Evolutionary conservation across 2,888 invertebrate genomes (phyloP).

Genomic region (Oegoconia quadripuncta): DNA sequence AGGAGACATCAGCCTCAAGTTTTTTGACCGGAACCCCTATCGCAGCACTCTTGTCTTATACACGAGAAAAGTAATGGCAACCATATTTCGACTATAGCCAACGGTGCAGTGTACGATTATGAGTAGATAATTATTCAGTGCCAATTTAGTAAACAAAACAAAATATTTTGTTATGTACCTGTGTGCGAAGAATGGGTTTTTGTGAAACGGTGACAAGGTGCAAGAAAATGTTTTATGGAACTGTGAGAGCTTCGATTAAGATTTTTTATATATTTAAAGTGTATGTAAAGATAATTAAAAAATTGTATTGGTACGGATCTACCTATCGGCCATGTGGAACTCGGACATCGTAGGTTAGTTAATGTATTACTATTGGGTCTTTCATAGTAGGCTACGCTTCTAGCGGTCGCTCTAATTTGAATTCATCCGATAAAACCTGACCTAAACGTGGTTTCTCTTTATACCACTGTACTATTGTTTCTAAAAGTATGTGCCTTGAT

Average conservation of each 20-base stretch:
- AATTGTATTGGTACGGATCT: conserved; percentile 20
- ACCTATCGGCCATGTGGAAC: not conserved
- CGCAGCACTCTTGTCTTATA: conserved; percentile 52
- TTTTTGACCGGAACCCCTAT: conserved; percentile 54
- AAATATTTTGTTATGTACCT: conserved; percentile 4
- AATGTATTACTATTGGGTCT: conserved; percentile 9
- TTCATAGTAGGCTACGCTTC: conserved; percentile 61
- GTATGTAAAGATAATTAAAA: conserved; percentile 28
- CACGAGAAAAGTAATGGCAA: conserved; percentile 68
- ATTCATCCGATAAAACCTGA: conserved; percentile 39
- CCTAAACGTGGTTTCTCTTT: conserved; percentile 48
- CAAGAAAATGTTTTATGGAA: conserved; percentile 55
- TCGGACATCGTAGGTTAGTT: not conserved
- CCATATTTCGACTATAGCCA: conserved; percentile 54
- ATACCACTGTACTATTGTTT: conserved; percentile 68
- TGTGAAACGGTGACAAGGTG: conserved; percentile 56
- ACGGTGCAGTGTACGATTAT: conserved; percentile 57
- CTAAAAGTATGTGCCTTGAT: conserved; percentile 79
- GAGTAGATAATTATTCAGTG: not conserved
- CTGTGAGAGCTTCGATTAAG: conserved; percentile 63
- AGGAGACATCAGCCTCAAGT: conserved; percentile 39
- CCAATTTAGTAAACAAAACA: not conserved
- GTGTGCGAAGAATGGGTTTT: conserved; percentile 14
- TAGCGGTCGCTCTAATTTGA: conserved; percentile 64
- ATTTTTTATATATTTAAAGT: conserved; percentile 37